Evolutionary conservation across 2,113 vertebrate species (phyloP).

Genomic region (Gymnogyps californianus): DNA sequence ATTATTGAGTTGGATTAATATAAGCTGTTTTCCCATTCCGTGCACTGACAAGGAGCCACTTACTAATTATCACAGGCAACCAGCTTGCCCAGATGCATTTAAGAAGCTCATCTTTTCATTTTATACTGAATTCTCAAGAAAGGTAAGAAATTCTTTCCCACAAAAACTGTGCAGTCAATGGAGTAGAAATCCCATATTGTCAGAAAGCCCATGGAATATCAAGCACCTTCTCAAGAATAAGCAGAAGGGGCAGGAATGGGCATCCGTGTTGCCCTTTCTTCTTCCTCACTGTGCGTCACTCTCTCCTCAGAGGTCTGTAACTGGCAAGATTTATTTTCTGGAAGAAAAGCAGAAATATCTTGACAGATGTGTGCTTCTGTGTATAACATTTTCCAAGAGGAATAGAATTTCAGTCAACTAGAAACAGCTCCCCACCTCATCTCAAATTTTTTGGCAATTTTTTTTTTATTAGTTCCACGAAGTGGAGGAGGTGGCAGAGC

Average conservation of each 20-base stretch:
- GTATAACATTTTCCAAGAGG: neutral
- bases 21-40: neutral
- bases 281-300: neutral
- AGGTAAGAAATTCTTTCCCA: neutral
- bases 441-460: neutral
- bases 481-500: neutral
- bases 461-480: neutral
- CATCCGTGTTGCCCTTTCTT: neutral
- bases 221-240: neutral
- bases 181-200: neutral
- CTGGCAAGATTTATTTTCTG: neutral
- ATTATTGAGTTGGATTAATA: neutral
- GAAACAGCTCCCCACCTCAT: neutral
- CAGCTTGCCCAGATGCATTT: neutral
- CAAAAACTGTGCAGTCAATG: neutral
- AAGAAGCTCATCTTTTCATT: neutral
- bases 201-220: neutral
- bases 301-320: neutral
- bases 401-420: neutral
- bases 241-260: neutral
- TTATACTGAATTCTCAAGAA: neutral
- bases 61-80: neutral
- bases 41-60: neutral
- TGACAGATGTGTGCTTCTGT: neutral
- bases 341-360: neutral